Conservation (phyloP, 2,113 vertebrate species). For the Stegostoma tigrinum region DNA sequence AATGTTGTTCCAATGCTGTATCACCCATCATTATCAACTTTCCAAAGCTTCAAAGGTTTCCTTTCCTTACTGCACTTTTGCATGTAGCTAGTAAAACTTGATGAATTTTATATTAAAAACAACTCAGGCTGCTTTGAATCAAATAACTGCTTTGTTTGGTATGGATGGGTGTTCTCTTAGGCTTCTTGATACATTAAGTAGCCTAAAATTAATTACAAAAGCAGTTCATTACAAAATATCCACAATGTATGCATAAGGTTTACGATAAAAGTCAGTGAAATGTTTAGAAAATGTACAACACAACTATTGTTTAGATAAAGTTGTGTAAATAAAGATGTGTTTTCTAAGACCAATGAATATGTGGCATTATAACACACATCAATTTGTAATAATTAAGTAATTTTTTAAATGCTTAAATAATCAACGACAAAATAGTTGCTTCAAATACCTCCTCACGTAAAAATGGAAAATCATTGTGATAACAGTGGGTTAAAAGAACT, state of each 20-base stretch:
- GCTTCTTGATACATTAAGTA: not conserved
- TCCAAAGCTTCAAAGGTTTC: slow-evolving; percentile 55
- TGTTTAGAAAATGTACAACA: not conserved
- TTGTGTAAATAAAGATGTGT: not conserved
- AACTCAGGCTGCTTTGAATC: not conserved
- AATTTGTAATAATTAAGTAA: not conserved
- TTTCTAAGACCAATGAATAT: not conserved
- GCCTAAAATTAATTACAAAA: not conserved
- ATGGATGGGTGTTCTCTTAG: not conserved
- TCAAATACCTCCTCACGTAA: not conserved
- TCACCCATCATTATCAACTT: slow-evolving; percentile 53
- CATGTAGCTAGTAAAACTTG: slow-evolving; percentile 37
- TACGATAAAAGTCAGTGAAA: not conserved
- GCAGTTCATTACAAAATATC: not conserved
- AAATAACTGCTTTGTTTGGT: not conserved
- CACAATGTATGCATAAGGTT: not conserved
- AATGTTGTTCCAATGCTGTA: slow-evolving; percentile 46
- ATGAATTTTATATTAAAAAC: not conserved
- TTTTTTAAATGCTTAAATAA: not conserved
- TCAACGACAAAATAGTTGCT: not conserved
- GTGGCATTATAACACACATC: not conserved
- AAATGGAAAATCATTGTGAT: not conserved
- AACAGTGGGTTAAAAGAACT: not conserved
- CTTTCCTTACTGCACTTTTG: slow-evolving; percentile 49
- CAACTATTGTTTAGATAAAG: not conserved